Evolutionary conservation across 2,797 vertebrate species (phyloP), one percentile per base, ranked within the genome.

Genomic region (Mus spretus): DNA sequence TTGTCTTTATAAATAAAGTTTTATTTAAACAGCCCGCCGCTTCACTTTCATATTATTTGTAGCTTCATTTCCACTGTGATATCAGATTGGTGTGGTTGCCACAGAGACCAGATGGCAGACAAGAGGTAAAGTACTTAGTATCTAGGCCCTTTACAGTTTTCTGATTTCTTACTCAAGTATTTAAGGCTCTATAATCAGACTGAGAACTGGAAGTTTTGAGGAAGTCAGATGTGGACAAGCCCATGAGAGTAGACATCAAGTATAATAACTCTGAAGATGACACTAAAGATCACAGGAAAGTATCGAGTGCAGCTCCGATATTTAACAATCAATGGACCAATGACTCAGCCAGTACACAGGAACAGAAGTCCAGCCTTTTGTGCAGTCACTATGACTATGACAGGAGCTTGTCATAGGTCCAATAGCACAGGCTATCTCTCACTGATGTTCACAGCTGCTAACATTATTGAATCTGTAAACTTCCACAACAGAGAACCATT

Each of bases 1-100:
- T 26, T 82, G 14, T 82, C 86, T 86, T 67, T 85, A 50, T 28
- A 75, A 74, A 89, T 47, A 89, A 91, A 67, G 80, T 72, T 92
- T 90, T 86, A 72, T 50, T 72, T 22, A 55, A 78, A 90, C 31
- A 40, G 44, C 0, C 67, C 4, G 22, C 17, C 20, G 37, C 13
- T 24, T 90, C 28, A 37, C 40, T 50, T 81, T 70, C 57, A 22
- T 37, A 59, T 61, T 55, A 4, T 70, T 26, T 65, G 28, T 79
- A 24, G 34, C 50, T 53, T 0, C 22, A 17, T 67, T 79, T 74
- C 70, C 55, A 57, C 44, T 70, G 1, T 61, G 31, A n/a, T 9
- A 65, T 55, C 20, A 75, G n/a, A 79, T 13, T 1, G 14, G 44
- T 90, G 50, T 9, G 4, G 2, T 37, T 89, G 70, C 0, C 3